Percentiles rank a stretch among this genome's conserved stretches.
Conservation (phyloP, 2,888 invertebrate species). For the Epistrophella euchroma region DNA sequence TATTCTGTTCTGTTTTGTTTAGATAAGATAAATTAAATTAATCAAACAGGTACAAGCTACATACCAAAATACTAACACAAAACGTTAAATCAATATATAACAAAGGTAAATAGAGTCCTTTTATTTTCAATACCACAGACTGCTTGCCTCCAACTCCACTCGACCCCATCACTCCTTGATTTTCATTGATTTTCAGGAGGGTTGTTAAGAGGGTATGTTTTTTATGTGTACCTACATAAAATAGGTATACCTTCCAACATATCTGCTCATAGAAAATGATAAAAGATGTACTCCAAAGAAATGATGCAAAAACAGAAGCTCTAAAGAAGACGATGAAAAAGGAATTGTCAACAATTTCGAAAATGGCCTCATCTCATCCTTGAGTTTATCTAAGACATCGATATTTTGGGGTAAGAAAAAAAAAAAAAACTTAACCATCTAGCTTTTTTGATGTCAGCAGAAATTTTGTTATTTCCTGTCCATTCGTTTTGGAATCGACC, state of each 20-base stretch:
- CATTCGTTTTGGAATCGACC: slow-evolving; percentile 46
- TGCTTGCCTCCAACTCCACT: background rate
- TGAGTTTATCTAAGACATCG: background rate
- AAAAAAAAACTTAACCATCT: slow-evolving; percentile 29
- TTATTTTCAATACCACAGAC: slow-evolving; percentile 16
- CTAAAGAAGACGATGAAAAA: slow-evolving; percentile 26
- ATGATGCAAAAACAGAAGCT: slow-evolving; percentile 17
- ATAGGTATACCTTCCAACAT: background rate
- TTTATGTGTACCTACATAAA: background rate
- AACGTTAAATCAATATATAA: slow-evolving; percentile 48
- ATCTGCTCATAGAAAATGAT: background rate
- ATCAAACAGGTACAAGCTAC: slow-evolving; percentile 54
- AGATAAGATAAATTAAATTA: slow-evolving; percentile 74
- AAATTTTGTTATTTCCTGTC: slow-evolving; percentile 49
- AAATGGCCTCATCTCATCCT: slow-evolving; percentile 33
- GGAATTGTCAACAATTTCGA: slow-evolving; percentile 54
- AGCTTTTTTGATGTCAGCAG: slow-evolving; percentile 54
- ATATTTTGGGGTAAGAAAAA: background rate
- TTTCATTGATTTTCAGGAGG: slow-evolving; percentile 23
- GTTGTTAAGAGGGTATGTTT: background rate
- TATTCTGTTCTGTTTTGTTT: slow-evolving; percentile 53
- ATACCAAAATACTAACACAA: slow-evolving; percentile 17
- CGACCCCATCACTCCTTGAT: background rate
- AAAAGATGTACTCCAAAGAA: background rate
- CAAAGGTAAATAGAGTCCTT: slow-evolving; percentile 57